phyloP scores from a whole-genome alignment of 2,888 invertebrate genomes.

The Leptopterna dolabrata region DNA sequence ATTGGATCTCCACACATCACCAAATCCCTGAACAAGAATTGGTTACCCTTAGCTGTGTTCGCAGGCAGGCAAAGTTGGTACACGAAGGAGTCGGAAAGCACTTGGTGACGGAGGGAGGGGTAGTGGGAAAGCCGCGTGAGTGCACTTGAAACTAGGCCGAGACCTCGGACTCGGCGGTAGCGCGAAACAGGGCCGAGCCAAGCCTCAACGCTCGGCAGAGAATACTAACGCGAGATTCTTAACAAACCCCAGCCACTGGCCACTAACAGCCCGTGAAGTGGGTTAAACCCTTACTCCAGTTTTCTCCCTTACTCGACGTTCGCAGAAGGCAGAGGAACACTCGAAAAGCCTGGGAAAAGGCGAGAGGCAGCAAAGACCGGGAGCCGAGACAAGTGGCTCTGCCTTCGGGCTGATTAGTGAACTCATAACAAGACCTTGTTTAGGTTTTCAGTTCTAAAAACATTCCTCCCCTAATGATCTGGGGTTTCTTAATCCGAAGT shows the following conservation, averaged over 20 bases:
- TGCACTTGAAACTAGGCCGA: background rate
- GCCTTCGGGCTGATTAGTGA: slow-evolving; percentile 12
- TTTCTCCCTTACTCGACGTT: background rate
- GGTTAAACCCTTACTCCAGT: slow-evolving; percentile 36
- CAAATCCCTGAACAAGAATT: no score
- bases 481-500: background rate
- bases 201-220: background rate
- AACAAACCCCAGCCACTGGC: slow-evolving; percentile 34
- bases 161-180: background rate
- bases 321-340: background rate
- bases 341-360: background rate
- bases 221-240: slow-evolving; percentile 27
- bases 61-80: background rate
- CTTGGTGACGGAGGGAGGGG: background rate
- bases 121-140: background rate
- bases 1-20: no score
- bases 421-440: slow-evolving; percentile 35
- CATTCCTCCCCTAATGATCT: background rate
- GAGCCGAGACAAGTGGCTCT: background rate
- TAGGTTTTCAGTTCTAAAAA: slow-evolving; percentile 6
- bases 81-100: background rate
- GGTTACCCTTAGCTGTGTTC: background rate
- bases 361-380: background rate
- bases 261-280: slow-evolving; percentile 42
- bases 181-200: background rate